phyloP scores from a whole-genome alignment of 2,888 invertebrate species.

The Pristionchus maxplancki region DNA sequence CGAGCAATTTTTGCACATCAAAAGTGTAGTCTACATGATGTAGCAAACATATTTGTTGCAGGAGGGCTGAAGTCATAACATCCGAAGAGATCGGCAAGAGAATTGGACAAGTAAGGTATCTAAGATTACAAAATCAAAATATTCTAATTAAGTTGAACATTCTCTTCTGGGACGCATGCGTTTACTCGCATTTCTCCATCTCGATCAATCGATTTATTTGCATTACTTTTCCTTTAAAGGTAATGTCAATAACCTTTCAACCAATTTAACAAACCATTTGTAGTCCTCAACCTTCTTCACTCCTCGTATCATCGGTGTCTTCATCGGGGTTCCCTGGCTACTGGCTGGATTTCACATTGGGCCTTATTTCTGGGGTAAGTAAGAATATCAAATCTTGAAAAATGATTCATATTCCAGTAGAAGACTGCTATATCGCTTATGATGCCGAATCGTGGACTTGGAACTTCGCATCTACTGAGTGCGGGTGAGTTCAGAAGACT shows the following conservation, averaged over 20 bases:
- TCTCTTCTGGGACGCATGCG: conserved; percentile 65
- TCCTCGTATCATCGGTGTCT: conserved; percentile 52
- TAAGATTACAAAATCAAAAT: no score
- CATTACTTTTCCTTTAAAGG: conserved; percentile 59
- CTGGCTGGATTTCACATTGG: conserved; percentile 58
- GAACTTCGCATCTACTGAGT: conserved; percentile 56
- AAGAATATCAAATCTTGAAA: background rate
- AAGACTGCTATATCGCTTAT: conserved; percentile 58
- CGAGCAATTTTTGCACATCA: no score
- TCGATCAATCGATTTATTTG: conserved; percentile 62
- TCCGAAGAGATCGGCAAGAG: conserved; percentile 14
- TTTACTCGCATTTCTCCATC: conserved; percentile 63
- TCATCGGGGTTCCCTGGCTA: conserved; percentile 58
- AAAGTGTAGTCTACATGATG: no score
- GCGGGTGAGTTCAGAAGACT: conserved; percentile 51
- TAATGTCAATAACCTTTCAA: no score
- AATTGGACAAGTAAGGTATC: conserved; percentile 21
- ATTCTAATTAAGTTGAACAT: conserved; percentile 58
- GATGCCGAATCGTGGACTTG: conserved; percentile 57
- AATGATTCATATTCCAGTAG: background rate
- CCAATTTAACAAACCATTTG: no score
- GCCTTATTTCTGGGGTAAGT: conserved; percentile 61
- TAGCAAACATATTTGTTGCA: background rate
- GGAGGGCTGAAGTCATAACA: conserved; percentile 15
- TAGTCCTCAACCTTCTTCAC: conserved; percentile 49